A percentile compares a stretch with the other conserved stretches of the same genome.
phyloP scores from a whole-genome alignment of 2,113 vertebrate genomes.

The Todiramphus chloris region DNA sequence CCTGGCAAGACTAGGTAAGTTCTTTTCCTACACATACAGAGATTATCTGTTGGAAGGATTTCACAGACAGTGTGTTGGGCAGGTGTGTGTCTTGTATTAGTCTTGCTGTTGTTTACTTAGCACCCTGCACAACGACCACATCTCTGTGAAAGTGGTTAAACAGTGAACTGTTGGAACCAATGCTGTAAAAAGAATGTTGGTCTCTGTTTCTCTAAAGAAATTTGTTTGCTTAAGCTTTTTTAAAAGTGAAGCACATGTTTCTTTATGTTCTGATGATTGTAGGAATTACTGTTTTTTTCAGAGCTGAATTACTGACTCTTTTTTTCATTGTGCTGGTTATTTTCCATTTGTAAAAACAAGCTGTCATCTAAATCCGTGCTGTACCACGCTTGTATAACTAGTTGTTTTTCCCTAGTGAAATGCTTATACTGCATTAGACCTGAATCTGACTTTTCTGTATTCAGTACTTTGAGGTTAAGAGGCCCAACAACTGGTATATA shows the following conservation, averaged over 20 bases:
- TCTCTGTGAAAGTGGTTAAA: background rate
- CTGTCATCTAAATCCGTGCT: background rate
- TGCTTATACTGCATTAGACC: background rate
- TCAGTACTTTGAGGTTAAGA: background rate
- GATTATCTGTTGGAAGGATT: background rate
- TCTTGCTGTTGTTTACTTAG: background rate
- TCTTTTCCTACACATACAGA: background rate
- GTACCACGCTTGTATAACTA: background rate
- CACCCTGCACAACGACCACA: background rate
- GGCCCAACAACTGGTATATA: background rate
- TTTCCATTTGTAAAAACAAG: conserved; percentile 16
- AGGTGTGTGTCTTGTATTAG: background rate
- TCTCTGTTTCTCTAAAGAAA: background rate
- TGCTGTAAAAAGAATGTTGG: background rate
- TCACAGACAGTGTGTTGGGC: background rate
- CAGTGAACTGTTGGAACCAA: background rate
- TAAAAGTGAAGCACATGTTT: background rate
- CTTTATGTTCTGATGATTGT: background rate
- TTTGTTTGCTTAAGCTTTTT: background rate
- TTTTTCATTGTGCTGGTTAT: conserved; percentile 4
- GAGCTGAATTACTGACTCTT: background rate
- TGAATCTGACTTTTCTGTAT: background rate
- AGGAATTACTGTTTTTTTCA: conserved; percentile 32
- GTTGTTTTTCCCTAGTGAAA: conserved; percentile 9
- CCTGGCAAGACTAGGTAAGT: conserved; percentile 92